Evolutionary conservation across 2,797 vertebrate genomes (phyloP), one percentile per base, ranked within the genome.

Genomic region (Hippopotamyrus pictus): DNA sequence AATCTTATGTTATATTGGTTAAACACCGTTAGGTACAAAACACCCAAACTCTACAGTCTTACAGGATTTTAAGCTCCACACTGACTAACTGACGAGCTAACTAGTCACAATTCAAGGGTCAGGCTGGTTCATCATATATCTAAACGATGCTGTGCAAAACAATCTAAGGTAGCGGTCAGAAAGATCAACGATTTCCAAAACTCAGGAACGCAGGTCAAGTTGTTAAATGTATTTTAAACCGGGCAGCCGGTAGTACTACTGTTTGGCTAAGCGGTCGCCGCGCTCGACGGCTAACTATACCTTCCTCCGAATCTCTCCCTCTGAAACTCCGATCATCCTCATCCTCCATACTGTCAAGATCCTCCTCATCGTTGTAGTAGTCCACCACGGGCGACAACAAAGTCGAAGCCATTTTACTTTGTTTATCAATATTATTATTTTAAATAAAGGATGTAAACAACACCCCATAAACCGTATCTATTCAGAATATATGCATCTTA

Each of bases 361-460:
- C 97, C 90, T 99, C 97, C 90, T 99, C 98, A 19, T 99, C 98
- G 0, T 98, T 98, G 91, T 98, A 99, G 93, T 98, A 98, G 92
- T 99, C 98, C 90, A 97, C 96, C 88, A 97, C 95, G 0, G 97
- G 97, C 4, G 97, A 97, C 54, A 97, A 91, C 90, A 97, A 93
- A 90, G 96, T 96, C 8, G 96, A 96, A 87, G 96, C 94, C 96
- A 97, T 97, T 94, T 93, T 41, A 76, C 73, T 76, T 76, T 44
- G 11, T 76, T 76, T 76, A 37, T 76, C 12, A 44, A 7, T 57
- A 33, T 19, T 76, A 76, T 41, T 76, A 76, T 41, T 76, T 76
- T 76, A 44, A 85, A 85, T 85, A 87, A 19, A 92, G 93, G 93
- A 94, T 93, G 93, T 94, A 95, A 95, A 95, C 93, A 95, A 94